Percentiles rank a stretch among this genome's conserved stretches.
These are phyloP conservation scores for Rugalucina vietnamica DNA, from an alignment of 2,888 invertebrate genomes.

Conservation along the genomic window DNA sequence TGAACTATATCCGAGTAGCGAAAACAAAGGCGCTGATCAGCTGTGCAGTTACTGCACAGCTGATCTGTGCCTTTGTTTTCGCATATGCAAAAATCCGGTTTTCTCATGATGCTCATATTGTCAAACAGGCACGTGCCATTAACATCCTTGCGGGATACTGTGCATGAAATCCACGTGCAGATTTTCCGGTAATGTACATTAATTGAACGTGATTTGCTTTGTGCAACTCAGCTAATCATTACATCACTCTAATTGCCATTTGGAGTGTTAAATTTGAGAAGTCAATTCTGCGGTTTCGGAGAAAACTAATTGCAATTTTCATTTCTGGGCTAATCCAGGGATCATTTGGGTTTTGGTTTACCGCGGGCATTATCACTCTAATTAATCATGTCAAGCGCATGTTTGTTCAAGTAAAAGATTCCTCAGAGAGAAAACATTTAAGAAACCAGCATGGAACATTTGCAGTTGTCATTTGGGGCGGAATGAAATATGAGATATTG, in stretches of 20 bases:
- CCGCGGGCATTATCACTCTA: background rate
- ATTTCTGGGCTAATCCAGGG: background rate
- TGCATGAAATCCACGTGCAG: slow-evolving; percentile 13
- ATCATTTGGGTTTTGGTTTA: slow-evolving; percentile 8
- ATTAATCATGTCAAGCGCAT: slow-evolving; percentile 14
- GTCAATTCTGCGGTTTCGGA: slow-evolving; percentile 6
- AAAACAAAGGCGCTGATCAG: no score
- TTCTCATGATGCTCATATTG: no score
- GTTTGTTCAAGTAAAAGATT: background rate
- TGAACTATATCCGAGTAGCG: no score
- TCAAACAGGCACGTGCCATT: slow-evolving; percentile 3
- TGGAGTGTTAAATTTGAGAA: slow-evolving; percentile 11
- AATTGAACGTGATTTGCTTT: slow-evolving; percentile 14
- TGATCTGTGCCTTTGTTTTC: no score
- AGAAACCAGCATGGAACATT: background rate
- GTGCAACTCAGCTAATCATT: slow-evolving; percentile 11
- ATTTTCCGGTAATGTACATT: slow-evolving; percentile 9
- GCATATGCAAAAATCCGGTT: no score
- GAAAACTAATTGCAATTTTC: slow-evolving; percentile 16
- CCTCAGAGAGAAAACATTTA: background rate
- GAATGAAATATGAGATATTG: no score
- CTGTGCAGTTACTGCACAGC: no score
- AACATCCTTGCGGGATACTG: background rate
- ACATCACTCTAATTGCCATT: slow-evolving; percentile 14
- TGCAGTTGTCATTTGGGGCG: slow-evolving; percentile 1